phyloP scores from a whole-genome alignment of 2,888 invertebrate species.

The Steromphala cineraria region DNA sequence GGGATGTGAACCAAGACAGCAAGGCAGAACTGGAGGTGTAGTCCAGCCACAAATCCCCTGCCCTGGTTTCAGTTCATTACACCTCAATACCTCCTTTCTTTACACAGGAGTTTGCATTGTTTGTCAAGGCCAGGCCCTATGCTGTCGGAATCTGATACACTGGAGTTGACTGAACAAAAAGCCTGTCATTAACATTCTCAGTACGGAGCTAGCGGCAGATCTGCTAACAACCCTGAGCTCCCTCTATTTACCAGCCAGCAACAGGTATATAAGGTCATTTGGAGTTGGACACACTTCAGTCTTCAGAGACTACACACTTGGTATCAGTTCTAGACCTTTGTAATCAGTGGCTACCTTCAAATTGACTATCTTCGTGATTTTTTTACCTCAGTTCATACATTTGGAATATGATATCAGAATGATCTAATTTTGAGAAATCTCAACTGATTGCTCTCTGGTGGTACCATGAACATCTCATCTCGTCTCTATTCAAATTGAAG shows the following conservation, averaged over 20 bases:
- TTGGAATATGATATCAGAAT: too few species aligned
- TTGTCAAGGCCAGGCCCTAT: neutral
- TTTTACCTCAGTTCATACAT: too few species aligned
- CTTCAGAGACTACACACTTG: too few species aligned
- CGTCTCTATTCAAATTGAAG: too few species aligned
- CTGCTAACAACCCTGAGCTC: neutral
- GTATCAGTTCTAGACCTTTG: too few species aligned
- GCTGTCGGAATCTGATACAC: constrained; percentile 13
- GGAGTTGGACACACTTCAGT: neutral
- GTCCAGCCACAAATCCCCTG: neutral
- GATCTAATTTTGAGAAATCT: too few species aligned
- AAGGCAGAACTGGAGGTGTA: neutral
- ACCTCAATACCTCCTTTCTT: neutral
- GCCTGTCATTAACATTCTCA: constrained; percentile 14
- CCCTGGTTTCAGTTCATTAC: constrained; percentile 2
- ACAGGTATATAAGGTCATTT: constrained; percentile 1
- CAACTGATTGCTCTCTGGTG: too few species aligned
- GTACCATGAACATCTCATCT: too few species aligned
- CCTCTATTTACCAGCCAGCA: neutral
- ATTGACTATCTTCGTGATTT: too few species aligned
- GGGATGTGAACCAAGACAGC: neutral
- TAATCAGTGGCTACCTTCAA: too few species aligned
- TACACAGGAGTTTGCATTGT: neutral
- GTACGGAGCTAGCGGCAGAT: neutral
- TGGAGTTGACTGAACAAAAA: neutral